A percentile compares a stretch with the other conserved stretches of the same genome.
Evolutionary conservation across 2,888 invertebrate species (phyloP).

Genomic region (Rosalia funebris): DNA sequence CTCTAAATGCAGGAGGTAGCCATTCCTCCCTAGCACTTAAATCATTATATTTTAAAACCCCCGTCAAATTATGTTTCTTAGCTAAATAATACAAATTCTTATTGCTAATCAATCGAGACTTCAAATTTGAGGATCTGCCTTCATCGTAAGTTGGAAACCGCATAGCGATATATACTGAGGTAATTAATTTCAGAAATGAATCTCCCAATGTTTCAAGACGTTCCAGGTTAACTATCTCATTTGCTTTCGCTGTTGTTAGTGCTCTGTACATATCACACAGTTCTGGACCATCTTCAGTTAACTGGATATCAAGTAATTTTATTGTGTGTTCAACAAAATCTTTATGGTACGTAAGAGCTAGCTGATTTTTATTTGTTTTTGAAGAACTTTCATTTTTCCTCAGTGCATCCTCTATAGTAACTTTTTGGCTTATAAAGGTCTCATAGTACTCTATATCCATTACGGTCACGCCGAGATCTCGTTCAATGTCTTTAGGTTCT

Average conservation of each 20-base stretch:
- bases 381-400: constrained; percentile 38
- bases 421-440: constrained; percentile 66
- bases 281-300: constrained; percentile 63
- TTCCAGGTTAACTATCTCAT: constrained; percentile 84
- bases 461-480: constrained; percentile 69
- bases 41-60: constrained; percentile 71
- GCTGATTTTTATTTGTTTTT: constrained; percentile 27
- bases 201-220: constrained; percentile 90
- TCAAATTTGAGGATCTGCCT: constrained; percentile 80
- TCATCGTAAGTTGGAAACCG: constrained; percentile 77
- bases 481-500: constrained; percentile 77
- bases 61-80: constrained; percentile 66
- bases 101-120: constrained; percentile 80
- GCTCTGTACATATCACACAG: constrained; percentile 68
- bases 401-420: constrained; percentile 32
- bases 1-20: constrained; percentile 80
- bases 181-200: constrained; percentile 84
- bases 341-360: constrained; percentile 54
- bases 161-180: constrained; percentile 77
- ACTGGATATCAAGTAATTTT: constrained; percentile 36
- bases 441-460: constrained; percentile 79
- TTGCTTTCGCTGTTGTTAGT: constrained; percentile 76
- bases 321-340: constrained; percentile 45
- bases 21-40: constrained; percentile 79
- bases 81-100: constrained; percentile 86